These are phyloP conservation scores for Chiridota heheva DNA, from an alignment of 35 echinoderm and acorn worm species.

Conservation along the genomic window DNA sequence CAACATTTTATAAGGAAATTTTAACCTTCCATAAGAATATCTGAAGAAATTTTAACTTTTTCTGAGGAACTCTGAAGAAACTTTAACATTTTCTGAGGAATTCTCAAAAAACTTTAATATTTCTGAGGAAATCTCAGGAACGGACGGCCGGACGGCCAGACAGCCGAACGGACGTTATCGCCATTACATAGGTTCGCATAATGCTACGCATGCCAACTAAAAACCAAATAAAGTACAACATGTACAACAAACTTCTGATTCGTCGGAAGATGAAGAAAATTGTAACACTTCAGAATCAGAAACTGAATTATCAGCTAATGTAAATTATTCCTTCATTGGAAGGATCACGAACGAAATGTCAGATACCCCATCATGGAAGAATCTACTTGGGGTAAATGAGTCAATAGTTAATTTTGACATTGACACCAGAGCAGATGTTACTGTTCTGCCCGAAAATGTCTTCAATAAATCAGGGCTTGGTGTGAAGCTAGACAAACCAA, in stretches of 20 bases:
- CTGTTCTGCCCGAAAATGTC: background rate
- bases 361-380: background rate
- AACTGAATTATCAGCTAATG: background rate
- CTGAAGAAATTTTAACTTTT: no score
- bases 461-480: background rate
- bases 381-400: background rate
- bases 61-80: no score
- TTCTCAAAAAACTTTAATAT: no score
- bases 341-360: background rate
- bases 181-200: background rate
- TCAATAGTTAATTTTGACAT: slow-evolving; percentile 16
- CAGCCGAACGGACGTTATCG: no score
- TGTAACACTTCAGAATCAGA: background rate
- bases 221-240: background rate
- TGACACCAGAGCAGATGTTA: slow-evolving; percentile 17
- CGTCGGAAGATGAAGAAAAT: background rate
- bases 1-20: no score
- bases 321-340: slow-evolving; percentile 27
- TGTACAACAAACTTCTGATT: no score
- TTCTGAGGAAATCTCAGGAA: no score
- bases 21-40: no score
- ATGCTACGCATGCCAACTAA: background rate
- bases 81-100: no score
- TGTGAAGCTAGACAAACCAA: background rate
- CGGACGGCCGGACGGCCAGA: no score